Conservation (phyloP, 2,113 vertebrate genomes). For the Laticauda colubrina region DNA sequence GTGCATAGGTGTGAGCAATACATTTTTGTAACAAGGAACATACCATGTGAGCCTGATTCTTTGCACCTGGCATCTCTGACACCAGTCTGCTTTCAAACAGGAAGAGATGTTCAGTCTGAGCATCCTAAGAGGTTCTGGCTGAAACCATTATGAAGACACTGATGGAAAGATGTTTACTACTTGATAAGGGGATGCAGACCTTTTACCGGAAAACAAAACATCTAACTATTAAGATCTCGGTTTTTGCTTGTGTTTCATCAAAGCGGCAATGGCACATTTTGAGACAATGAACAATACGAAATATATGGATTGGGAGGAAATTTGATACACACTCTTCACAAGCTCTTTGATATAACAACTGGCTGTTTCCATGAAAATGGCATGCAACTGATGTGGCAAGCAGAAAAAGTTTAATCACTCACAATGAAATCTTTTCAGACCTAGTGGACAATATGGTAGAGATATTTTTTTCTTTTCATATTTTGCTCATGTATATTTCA, state of each 20-base stretch:
- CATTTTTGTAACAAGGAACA: not conserved
- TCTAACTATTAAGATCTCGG: not conserved
- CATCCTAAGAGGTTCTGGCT: not conserved
- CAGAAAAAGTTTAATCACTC: not conserved
- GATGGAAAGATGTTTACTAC: not conserved
- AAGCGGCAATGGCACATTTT: not conserved
- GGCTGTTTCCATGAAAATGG: not conserved
- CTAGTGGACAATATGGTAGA: not conserved
- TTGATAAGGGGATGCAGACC: not conserved
- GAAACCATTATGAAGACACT: not conserved
- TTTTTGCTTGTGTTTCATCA: not conserved
- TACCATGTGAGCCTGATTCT: not conserved
- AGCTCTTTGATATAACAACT: not conserved
- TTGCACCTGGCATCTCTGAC: not conserved
- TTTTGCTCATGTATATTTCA: not conserved
- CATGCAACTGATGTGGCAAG: not conserved
- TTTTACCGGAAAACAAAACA: not conserved
- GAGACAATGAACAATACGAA: not conserved
- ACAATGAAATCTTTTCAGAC: not conserved
- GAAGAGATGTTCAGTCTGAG: not conserved
- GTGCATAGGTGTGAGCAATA: not conserved
- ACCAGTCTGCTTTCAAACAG: not conserved
- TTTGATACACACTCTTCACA: not conserved
- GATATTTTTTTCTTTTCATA: not conserved
- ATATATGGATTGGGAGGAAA: not conserved